A percentile compares a stretch with the other conserved stretches of the same genome.
phyloP scores from a whole-genome alignment of 2,797 vertebrate genomes.

The Tangara arthus region DNA sequence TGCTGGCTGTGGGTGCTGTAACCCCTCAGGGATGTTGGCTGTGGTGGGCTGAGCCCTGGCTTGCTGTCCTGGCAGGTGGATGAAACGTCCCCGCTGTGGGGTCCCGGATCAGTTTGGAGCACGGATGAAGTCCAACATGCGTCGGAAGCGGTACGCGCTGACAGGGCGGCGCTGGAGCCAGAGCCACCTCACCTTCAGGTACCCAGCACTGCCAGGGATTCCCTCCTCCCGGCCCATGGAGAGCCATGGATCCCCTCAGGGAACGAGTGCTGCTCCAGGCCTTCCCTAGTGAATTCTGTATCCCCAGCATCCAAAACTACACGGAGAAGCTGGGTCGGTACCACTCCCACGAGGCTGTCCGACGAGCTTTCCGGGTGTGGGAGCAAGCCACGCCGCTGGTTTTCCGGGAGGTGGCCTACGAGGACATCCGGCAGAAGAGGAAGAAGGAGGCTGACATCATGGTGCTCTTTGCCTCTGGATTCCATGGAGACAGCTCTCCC shows the following conservation, averaged over 20 bases:
- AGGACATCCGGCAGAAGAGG: constrained; percentile 87
- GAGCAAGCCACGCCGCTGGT: constrained; percentile 85
- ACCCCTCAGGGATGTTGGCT: not conserved
- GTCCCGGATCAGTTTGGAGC: constrained; percentile 92
- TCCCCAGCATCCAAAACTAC: constrained; percentile 91
- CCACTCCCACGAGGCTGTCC: constrained; percentile 86
- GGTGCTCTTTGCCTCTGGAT: constrained; percentile 94
- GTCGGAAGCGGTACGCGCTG: constrained; percentile 87
- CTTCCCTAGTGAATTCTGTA: not conserved
- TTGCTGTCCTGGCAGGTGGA: constrained; percentile 77
- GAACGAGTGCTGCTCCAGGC: fast-evolving
- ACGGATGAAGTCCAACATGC: constrained; percentile 87
- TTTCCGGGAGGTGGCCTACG: constrained; percentile 90
- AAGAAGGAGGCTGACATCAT: constrained; percentile 93
- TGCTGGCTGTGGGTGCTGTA: fast-evolving
- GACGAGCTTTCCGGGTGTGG: constrained; percentile 89
- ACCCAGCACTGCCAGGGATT: not conserved
- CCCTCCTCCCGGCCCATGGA: not conserved
- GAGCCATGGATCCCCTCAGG: not conserved
- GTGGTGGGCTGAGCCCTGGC: not conserved
- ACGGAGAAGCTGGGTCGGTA: constrained; percentile 91
- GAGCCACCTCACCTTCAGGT: constrained; percentile 80
- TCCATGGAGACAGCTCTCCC: constrained; percentile 95
- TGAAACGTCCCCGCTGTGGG: constrained; percentile 90
- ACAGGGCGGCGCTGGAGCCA: constrained; percentile 79